Evolutionary conservation across 2,113 vertebrate genomes (phyloP), one percentile per base, ranked within the genome.

Genomic region (Carollia perspicillata): DNA sequence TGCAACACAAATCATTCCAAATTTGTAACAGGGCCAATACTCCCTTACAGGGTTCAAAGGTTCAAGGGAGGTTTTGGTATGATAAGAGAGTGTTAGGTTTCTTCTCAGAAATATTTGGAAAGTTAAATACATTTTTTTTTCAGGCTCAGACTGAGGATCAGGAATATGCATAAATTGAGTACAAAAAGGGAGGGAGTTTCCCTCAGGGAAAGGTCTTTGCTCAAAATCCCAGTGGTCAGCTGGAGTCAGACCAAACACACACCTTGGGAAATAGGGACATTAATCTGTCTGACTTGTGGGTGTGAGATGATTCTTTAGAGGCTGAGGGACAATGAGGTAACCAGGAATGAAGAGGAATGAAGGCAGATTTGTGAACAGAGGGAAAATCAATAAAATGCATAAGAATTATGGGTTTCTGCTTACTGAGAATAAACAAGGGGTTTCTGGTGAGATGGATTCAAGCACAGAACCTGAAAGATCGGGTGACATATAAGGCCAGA

Each of bases 251-350:
- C 96, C 96, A 97, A 95, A 94, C 68, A 86, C 60, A 95, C 81
- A 96, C 95, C 95, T 96, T 94, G 97, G 85, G 92, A 95, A 90
- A 84, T 6, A 49, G 80, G 88, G 81, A 85, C 90, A 89, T 97
- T 97, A 96, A 96, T 97, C 96, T 97, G 97, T 97, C 97, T 97
- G 92, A 93, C 49, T 95, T 86, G 77, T 0, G 65, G 88, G 96
- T 97, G 94, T 97, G 94, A 97, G 85, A 92, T 94, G 94, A 97
- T 92, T 97, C 94, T 94, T 96, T 53, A 74, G 92, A 95, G 95
- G 69, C 72, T 1, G 1, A 84, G 88, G 92, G 88, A 97, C 96
- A 96, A 93, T 97, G 96, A 96, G 90, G 93, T 97, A 93, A 97
- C 66, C 93, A 97, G 90, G 68, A 94, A 85, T 1, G 30, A 93